Base-by-base conservation (phyloP, 2,888 invertebrate genomes). In the Agonopterix alstromeriana region DNA sequence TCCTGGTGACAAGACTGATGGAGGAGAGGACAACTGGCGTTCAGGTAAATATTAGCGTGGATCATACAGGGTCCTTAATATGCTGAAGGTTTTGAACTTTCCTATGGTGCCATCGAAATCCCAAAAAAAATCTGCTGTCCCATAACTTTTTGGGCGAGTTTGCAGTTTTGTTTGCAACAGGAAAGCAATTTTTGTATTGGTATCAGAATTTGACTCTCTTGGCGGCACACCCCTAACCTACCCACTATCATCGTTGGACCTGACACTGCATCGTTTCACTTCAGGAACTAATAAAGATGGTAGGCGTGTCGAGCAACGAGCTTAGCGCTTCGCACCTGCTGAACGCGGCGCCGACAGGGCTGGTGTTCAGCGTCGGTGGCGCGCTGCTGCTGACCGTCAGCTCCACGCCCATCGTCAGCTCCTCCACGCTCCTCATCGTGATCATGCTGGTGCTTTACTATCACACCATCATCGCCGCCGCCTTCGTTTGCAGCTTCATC, bases 251-350 rank as follows among this genome's bases (percentile, higher is more conserved):
- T n/a, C n/a, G n/a, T n/a, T 17, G 17, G 17, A 27, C 27, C 27
- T 27, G 27, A 27, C 27, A 27, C 27, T 27, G 27, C 5, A 27
- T 5, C 27, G 27, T 27, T 7, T 27, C 5, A 27, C 7, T 43
- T 10, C 73, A 94, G 94, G 94, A 95, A 75, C 89, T 94, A 17
- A 92, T 95, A 90, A 93, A 93, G 77, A 93, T 95, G 91, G 93
- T 93, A 83, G 95, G 95, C 0, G 84, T 95, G 48, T 89, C 91
- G 12, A 87, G 90, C 42, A 91, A 91, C 83, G 76, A 91, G 54
- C 89, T 94, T 48, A 92, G 92, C 90, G 14, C 90, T 2, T 92
- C 93, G 0, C 94, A 94, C 91, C 93, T 92, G 63, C 66, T 93
- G 46, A 92, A 93, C 70, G 90, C 90, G 45, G 71, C 93, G 43